These are phyloP conservation scores for Murina feae DNA, from an alignment of 2,113 vertebrate species.

Conservation along the genomic window DNA sequence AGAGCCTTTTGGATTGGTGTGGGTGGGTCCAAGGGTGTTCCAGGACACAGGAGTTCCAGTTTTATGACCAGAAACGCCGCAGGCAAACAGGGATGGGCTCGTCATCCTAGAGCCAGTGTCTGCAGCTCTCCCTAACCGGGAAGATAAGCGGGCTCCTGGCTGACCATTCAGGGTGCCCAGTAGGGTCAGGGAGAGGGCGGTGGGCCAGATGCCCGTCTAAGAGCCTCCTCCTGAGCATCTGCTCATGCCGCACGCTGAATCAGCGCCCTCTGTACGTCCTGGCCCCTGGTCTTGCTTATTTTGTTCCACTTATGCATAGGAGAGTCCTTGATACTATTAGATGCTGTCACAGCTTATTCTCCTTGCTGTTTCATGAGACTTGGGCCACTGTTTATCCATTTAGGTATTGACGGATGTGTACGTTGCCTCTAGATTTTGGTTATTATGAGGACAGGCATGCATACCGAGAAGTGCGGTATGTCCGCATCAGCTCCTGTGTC, in stretches of 20 bases:
- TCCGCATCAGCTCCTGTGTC: not conserved
- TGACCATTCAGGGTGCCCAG: fast-evolving
- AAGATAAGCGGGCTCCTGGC: not conserved
- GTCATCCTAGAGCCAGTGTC: not conserved
- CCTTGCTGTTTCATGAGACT: not conserved
- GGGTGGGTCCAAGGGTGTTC: not conserved
- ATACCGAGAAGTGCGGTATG: too few species aligned
- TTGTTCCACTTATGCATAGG: not conserved
- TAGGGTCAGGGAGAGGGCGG: fast-evolving
- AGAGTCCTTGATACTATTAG: fast-evolving
- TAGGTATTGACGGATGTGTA: not conserved
- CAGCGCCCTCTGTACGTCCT: fast-evolving
- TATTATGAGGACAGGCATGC: not conserved
- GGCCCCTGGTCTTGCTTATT: not conserved
- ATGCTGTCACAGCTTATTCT: fast-evolving
- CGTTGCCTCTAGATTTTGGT: not conserved
- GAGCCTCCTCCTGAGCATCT: not conserved
- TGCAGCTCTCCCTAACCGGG: too few species aligned
- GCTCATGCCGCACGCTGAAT: not conserved
- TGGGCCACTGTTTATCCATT: too few species aligned
- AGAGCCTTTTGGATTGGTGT: not conserved
- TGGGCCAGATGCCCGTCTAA: not conserved
- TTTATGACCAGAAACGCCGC: not conserved
- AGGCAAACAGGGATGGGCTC: not conserved
- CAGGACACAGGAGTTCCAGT: not conserved